Evolutionary conservation across 1,140 invertebrate genomes (phyloP).

Genomic region (Andrena cerasifolii): DNA sequence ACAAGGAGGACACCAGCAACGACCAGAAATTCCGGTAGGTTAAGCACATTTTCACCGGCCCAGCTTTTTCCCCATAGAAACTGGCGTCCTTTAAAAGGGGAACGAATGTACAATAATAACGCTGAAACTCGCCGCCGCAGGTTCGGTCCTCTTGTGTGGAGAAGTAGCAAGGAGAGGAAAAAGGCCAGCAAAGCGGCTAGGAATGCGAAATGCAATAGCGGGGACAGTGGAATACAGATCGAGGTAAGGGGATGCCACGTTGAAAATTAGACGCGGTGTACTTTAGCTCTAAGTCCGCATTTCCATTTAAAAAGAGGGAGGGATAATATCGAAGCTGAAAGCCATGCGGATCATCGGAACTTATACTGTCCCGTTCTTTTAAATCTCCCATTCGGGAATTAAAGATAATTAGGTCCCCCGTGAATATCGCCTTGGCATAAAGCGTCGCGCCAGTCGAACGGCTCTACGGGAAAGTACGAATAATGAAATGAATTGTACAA

Average conservation of each 20-base stretch:
- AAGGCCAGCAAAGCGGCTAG: conserved; percentile 87
- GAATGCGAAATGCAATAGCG: conserved; percentile 89
- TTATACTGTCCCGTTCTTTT: too few relatives aligned
- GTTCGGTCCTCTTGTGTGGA: conserved; percentile 88
- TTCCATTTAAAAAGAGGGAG: too few relatives aligned
- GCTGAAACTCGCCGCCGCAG: conserved; percentile 67
- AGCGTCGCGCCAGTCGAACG: neutral
- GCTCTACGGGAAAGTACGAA: neutral
- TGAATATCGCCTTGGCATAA: neutral
- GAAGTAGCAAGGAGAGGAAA: conserved; percentile 87
- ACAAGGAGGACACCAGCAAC: conserved; percentile 76
- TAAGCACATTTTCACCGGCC: conserved; percentile 24
- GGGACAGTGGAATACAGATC: conserved; percentile 89
- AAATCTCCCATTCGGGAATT: too few relatives aligned
- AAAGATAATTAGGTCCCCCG: too few relatives aligned
- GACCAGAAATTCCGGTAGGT: conserved; percentile 81
- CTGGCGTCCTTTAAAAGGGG: too few relatives aligned
- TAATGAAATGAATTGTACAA: conserved; percentile 45
- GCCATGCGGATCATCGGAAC: too few relatives aligned
- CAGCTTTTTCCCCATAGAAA: neutral
- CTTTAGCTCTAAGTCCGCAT: too few relatives aligned
- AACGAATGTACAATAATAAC: too few relatives aligned
- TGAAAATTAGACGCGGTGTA: neutral
- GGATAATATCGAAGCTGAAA: too few relatives aligned
- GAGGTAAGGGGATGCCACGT: conserved; percentile 79